Evolutionary conservation across 2,888 invertebrate species (phyloP), one percentile per base, ranked within the genome.

Genomic region (Actias luna): DNA sequence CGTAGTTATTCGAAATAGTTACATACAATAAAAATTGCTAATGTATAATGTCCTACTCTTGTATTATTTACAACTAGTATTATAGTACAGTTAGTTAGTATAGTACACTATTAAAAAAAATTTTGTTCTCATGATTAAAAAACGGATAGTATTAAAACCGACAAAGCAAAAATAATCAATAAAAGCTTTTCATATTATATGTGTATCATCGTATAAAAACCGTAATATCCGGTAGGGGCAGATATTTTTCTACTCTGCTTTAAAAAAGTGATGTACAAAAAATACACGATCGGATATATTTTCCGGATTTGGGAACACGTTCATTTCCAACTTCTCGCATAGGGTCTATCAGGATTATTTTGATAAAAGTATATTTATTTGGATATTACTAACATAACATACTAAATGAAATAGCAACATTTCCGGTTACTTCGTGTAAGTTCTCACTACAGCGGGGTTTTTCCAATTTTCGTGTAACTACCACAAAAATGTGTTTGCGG

Each of bases 401-500:
- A 16, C 4, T 4, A 14, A 7, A 50, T 12, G 46, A 25, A 50
- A 50, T 25, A 25, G 10, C 2, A 25, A 22, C 22, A 50, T 50
- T 50, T 50, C 46, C 46, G 25, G 12, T 50, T 50, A 50, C 12
- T 50, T 50, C 22, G 12, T 22, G 46, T 55, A 55, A 29, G 55
- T 55, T 55, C 29, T 14, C 55, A 29, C 29, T 16, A 29, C 25
- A 27, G n/a, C 14, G 29, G 29, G 55, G n/a, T n/a, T n/a, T 29
- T 55, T 7, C 18, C n/a, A 16, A 12, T 25, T 50, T 50, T 25
- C 25, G 12, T 50, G 25, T 50, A 25, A 50, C 29, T 55, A 29
- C 29, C 55, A 55, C 55, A 55, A 16, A 55, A 55, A 52, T 52
- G 29, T 52, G 52, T 10, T 25, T 52, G 55, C 29, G 29, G 29